Percentiles rank a stretch among this genome's conserved stretches.
These are phyloP conservation scores for Diceros bicornis DNA, from an alignment of 2,797 vertebrate genomes.

Conservation along the genomic window DNA sequence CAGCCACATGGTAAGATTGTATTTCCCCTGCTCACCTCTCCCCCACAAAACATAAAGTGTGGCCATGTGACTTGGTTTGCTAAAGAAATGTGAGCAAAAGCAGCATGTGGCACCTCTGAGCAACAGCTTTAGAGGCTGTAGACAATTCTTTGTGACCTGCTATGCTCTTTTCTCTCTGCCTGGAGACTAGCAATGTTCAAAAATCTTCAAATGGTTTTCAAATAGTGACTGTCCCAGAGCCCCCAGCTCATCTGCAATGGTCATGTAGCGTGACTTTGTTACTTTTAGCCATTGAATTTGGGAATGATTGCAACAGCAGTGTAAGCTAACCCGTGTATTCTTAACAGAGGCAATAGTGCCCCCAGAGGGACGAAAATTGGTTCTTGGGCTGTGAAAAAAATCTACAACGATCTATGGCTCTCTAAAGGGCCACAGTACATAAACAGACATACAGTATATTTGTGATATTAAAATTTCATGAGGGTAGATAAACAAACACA, in stretches of 20 bases:
- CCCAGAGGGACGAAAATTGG: not conserved
- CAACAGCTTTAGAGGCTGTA: not conserved
- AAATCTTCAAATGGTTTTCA: no score
- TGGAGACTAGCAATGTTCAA: not conserved
- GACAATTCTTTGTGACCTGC: not conserved
- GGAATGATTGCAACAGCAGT: not conserved
- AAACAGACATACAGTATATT: not conserved
- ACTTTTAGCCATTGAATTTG: not conserved
- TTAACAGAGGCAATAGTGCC: not conserved
- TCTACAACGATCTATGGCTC: not conserved
- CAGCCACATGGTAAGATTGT: not conserved
- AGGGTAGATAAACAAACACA: no score
- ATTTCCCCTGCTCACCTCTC: not conserved
- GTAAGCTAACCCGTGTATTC: not conserved
- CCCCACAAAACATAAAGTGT: not conserved
- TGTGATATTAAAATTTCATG: not conserved
- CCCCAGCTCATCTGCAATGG: not conserved
- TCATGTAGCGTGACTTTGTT: not conserved
- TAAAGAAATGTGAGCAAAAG: not conserved
- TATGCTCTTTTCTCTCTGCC: not conserved
- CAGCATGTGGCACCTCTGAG: not conserved
- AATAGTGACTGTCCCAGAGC: not conserved
- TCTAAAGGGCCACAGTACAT: not conserved
- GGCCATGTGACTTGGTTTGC: not conserved
- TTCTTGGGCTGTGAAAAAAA: not conserved